These are phyloP conservation scores for Aleiodes alternator DNA, from an alignment of 2,888 invertebrate genomes.

Conservation along the genomic window DNA sequence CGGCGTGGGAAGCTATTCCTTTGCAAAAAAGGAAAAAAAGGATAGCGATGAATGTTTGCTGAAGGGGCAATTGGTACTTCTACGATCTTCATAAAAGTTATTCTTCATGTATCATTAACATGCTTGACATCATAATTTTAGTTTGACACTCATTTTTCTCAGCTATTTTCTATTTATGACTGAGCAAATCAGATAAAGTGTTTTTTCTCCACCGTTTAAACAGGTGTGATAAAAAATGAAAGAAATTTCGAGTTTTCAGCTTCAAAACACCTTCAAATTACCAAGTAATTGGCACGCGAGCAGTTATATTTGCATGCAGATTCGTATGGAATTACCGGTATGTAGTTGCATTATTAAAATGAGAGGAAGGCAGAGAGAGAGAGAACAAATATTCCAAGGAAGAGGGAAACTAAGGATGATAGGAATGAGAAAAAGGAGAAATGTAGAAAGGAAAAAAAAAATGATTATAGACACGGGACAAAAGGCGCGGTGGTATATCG, in stretches of 20 bases:
- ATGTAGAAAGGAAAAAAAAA: slow-evolving; percentile 17
- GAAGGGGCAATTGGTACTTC: slow-evolving; percentile 11
- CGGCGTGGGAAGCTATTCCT: slow-evolving; percentile 26
- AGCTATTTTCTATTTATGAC: no score
- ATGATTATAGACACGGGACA: slow-evolving; percentile 36
- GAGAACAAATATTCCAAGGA: not conserved
- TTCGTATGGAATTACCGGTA: slow-evolving; percentile 50
- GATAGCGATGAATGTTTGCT: slow-evolving; percentile 1
- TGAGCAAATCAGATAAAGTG: slow-evolving; percentile 23
- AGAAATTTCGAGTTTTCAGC: slow-evolving; percentile 37
- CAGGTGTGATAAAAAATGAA: slow-evolving; percentile 38
- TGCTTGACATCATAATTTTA: slow-evolving; percentile 28
- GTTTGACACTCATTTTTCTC: slow-evolving; percentile 5
- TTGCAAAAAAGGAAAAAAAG: not conserved
- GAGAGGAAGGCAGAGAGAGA: slow-evolving; percentile 40
- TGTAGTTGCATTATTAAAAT: slow-evolving; percentile 53
- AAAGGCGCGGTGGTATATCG: slow-evolving; percentile 52
- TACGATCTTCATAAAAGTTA: not conserved
- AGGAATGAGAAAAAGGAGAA: slow-evolving; percentile 40
- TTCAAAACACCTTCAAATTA: slow-evolving; percentile 39
- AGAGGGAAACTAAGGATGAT: slow-evolving; percentile 15
- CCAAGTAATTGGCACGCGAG: slow-evolving; percentile 58
- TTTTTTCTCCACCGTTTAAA: not conserved
- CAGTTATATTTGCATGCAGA: slow-evolving; percentile 55
- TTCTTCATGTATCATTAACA: no score